Evolutionary conservation across 2,113 vertebrate genomes (phyloP), one percentile per base, ranked within the genome.

Genomic region (Martes martes): DNA sequence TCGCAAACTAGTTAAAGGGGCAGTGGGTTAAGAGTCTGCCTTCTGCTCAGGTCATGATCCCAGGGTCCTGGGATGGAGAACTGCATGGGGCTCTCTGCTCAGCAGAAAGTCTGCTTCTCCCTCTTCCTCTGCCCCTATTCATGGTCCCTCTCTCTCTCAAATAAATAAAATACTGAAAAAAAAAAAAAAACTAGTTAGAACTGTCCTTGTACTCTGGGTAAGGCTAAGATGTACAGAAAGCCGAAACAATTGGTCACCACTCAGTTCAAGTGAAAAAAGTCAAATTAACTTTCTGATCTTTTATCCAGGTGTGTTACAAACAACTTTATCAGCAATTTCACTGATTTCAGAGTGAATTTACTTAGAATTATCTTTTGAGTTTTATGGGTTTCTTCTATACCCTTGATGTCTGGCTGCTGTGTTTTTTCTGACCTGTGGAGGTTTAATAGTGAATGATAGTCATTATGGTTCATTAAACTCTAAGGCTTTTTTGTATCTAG

Each of bases 331-430:
- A 89, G 26, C 39, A 78, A 88, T 81, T 92, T 52, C 9, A 28
- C n/a, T 91, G 50, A 85, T 55, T 83, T 85, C n/a, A 82, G 59
- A 73, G 11, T 52, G 59, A 91, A 85, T 65, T 89, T 90, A 7
- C 57, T 91, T 90, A 90, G 73, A 96, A 82, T 90, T 76, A 81
- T 80, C 36, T 52, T 74, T 71, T 81, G 90, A 88, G 89, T 85
- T 94, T 94, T 87, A 61, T 79, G 63, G 45, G 36, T 80, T 95
- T 83, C 39, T 36, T 55, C 31, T 86, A 5, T 59, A 59, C 71
- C 26, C 36, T 96, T 39, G 42, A 45, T 71, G 23, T 82, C 90
- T 95, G 92, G 11, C 21, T 63, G 15, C 8, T 80, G 9, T 65
- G 14, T 82, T 88, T 94, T 45, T 28, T 63, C 65, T 94, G 74